Conservation (phyloP, 2,113 vertebrate genomes). For the Micronycteris hirsuta region DNA sequence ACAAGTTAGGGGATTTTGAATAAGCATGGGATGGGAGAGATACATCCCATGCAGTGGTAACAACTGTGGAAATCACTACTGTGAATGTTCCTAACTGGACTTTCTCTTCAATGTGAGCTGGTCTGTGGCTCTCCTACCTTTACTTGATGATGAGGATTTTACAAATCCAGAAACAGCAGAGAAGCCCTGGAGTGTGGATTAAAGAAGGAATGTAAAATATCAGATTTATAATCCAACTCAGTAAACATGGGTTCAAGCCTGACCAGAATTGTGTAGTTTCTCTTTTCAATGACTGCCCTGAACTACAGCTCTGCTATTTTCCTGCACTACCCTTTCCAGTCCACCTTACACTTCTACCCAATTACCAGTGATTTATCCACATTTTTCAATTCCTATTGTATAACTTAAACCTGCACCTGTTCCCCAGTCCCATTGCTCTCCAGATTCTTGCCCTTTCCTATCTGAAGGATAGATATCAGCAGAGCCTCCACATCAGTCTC, state of each 20-base stretch:
- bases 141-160: not conserved
- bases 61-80: accelerated
- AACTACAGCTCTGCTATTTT: not conserved
- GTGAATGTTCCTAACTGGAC: not conserved
- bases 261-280: not conserved
- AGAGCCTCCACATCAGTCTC: not conserved
- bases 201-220: not conserved
- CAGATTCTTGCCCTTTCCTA: not conserved
- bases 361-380: not conserved
- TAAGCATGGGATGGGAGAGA: not conserved
- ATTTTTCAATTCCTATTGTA: not conserved
- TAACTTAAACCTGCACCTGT: not conserved
- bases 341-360: not conserved
- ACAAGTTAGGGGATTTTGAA: not conserved
- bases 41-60: accelerated
- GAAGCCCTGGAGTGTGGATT: not conserved
- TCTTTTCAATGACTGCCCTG: not conserved
- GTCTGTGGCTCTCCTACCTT: not conserved
- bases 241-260: not conserved
- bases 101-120: accelerated
- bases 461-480: not conserved
- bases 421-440: not conserved
- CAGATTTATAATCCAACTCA: not conserved
- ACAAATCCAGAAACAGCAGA: not conserved
- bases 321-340: not conserved